Percentiles rank a stretch among this genome's conserved stretches.
phyloP scores from a whole-genome alignment of 2,797 vertebrate species.

The Pogoniulus pusillus region DNA sequence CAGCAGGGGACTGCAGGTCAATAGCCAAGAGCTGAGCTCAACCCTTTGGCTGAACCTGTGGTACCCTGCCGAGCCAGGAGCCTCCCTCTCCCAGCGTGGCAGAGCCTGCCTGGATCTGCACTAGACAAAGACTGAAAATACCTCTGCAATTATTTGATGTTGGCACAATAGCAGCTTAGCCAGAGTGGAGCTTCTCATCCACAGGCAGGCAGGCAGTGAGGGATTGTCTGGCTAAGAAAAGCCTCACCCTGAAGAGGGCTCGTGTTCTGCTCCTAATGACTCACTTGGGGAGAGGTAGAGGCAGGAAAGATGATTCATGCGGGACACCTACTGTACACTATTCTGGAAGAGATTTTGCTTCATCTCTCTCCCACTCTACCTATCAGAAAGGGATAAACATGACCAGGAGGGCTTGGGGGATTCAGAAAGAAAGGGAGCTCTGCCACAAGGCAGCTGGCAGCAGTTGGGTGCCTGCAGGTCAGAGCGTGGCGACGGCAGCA shows the following conservation, averaged over 20 bases:
- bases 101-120: constrained; percentile 48
- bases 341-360: constrained; percentile 64
- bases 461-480: not conserved
- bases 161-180: constrained; percentile 52
- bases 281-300: constrained; percentile 64
- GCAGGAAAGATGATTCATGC: constrained; percentile 65
- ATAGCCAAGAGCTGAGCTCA: not conserved
- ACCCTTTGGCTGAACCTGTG: not conserved
- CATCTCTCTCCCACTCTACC: constrained; percentile 64
- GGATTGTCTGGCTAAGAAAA: constrained; percentile 66
- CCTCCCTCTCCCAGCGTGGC: too few relatives aligned
- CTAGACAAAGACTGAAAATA: constrained; percentile 56
- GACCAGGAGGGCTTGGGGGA: constrained; percentile 1
- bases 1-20: not conserved
- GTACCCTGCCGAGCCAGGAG: not conserved
- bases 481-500: not conserved
- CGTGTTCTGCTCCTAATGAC: constrained; percentile 64
- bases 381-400: constrained; percentile 60
- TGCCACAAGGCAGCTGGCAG: constrained; percentile 3
- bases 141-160: constrained; percentile 52
- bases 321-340: constrained; percentile 68
- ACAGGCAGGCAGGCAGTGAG: constrained; percentile 20
- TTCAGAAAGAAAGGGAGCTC: constrained; percentile 18
- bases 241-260: constrained; percentile 43
- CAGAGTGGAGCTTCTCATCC: constrained; percentile 41